Evolutionary conservation across 2,113 vertebrate genomes (phyloP).

Genomic region (Corynorhinus townsendii): DNA sequence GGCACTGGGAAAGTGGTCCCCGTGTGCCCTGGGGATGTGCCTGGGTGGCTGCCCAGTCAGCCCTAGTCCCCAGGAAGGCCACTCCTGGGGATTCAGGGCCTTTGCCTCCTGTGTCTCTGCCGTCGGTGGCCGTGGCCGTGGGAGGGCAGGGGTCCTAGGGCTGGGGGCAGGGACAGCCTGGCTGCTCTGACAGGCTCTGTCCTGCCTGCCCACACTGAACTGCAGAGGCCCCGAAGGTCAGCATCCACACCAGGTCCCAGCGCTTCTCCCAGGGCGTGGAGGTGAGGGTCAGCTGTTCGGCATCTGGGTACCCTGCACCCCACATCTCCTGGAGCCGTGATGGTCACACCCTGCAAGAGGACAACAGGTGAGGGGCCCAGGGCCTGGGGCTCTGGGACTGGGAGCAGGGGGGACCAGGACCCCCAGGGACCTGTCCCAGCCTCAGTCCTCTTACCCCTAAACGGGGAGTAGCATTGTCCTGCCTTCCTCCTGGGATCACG

Average conservation of each 20-base stretch:
- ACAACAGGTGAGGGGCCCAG: slow-evolving; percentile 69
- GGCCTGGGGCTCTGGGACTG: not conserved
- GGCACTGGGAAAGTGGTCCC: not conserved
- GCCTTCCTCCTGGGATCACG: not conserved
- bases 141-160: accelerated
- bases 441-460: not conserved
- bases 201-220: not conserved
- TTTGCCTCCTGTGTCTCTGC: accelerated
- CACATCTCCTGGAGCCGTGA: slow-evolving; percentile 85
- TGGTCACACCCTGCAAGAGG: slow-evolving; percentile 78
- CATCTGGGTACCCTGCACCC: slow-evolving; percentile 85
- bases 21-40: accelerated
- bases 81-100: accelerated
- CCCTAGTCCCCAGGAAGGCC: not conserved
- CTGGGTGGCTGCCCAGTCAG: accelerated
- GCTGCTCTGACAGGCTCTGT: not conserved
- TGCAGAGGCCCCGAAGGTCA: slow-evolving; percentile 87
- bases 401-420: not conserved
- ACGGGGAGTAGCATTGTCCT: too few relatives aligned
- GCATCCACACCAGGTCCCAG: slow-evolving; percentile 80
- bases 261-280: slow-evolving; percentile 84
- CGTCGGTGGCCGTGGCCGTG: accelerated
- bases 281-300: slow-evolving; percentile 86
- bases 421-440: not conserved
- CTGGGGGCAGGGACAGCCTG: accelerated